phyloP scores from a whole-genome alignment of 2,888 invertebrate species.

The Cryptosula pallasiana region DNA sequence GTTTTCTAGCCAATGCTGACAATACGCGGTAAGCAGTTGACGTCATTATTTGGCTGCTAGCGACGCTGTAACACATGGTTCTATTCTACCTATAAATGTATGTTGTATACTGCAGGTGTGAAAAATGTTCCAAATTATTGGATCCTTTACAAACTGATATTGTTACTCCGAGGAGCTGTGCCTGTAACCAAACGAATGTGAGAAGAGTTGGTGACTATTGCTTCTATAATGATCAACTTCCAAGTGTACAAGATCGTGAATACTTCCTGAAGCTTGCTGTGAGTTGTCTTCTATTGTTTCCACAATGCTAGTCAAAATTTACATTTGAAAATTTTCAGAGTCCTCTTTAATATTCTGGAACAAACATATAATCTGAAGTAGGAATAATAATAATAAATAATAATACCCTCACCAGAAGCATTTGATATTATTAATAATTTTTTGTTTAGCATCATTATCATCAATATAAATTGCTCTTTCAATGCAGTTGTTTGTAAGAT shows the following conservation, averaged over 20 bases:
- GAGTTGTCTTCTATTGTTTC: background rate
- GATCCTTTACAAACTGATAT: too few relatives aligned
- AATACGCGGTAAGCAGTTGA: conserved; percentile 32
- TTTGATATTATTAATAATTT: too few relatives aligned
- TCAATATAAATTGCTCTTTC: too few relatives aligned
- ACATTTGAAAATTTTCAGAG: too few relatives aligned
- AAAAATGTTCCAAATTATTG: background rate
- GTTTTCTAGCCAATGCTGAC: conserved; percentile 33
- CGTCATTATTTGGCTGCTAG: background rate
- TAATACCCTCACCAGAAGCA: too few relatives aligned
- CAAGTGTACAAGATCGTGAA: conserved; percentile 25
- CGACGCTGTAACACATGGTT: background rate
- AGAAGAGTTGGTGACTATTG: background rate
- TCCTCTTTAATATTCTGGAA: too few relatives aligned
- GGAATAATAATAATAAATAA: too few relatives aligned
- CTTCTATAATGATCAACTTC: background rate
- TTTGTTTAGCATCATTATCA: too few relatives aligned
- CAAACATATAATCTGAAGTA: too few relatives aligned
- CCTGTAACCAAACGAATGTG: background rate
- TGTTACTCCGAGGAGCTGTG: background rate
- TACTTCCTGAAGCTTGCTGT: conserved; percentile 25
- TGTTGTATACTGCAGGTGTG: background rate
- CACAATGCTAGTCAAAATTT: too few relatives aligned
- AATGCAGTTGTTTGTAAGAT: too few relatives aligned
- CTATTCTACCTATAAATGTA: background rate